These are phyloP conservation scores for Tethya wilhelma DNA, from an alignment of 37 sponge, comb jelly and placozoan species.

Conservation along the genomic window DNA sequence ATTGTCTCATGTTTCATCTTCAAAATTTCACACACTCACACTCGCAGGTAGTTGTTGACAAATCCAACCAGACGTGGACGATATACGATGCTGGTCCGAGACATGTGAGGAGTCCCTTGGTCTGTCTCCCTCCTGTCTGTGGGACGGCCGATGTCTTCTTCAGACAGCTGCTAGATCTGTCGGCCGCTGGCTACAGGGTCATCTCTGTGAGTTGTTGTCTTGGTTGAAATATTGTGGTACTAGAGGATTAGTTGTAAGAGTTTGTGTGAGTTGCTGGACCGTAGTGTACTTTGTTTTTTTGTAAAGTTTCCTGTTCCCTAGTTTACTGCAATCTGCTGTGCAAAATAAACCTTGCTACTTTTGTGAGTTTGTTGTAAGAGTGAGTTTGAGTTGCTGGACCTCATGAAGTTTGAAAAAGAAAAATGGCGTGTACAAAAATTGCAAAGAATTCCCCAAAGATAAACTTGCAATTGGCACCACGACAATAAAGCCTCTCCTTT, in stretches of 20 bases:
- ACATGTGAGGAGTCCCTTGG: constrained; percentile 83
- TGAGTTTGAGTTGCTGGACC: no score
- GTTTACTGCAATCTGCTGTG: no score
- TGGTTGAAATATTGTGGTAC: no score
- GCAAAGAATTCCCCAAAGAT: no score
- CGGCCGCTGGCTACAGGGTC: constrained; percentile 81
- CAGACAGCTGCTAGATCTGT: constrained; percentile 75
- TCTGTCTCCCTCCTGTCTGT: constrained; percentile 91
- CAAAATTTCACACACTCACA: background rate
- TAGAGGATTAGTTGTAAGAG: no score
- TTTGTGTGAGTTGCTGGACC: background rate
- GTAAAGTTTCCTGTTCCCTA: no score
- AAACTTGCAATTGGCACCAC: no score
- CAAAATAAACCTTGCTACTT: no score
- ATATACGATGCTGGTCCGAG: constrained; percentile 98
- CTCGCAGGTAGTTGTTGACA: constrained; percentile 66
- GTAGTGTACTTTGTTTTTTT: background rate
- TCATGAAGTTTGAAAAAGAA: no score
- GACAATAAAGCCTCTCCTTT: no score
- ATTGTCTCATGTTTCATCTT: background rate
- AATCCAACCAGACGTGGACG: constrained; percentile 78
- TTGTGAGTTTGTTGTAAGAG: no score
- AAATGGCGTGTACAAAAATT: no score
- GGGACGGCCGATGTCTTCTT: constrained; percentile 94
- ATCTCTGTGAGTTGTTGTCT: constrained; percentile 72